Percentiles rank a stretch among this genome's conserved stretches.
These are phyloP conservation scores for Avahi laniger DNA, from an alignment of 2,797 vertebrate species.

Conservation along the genomic window DNA sequence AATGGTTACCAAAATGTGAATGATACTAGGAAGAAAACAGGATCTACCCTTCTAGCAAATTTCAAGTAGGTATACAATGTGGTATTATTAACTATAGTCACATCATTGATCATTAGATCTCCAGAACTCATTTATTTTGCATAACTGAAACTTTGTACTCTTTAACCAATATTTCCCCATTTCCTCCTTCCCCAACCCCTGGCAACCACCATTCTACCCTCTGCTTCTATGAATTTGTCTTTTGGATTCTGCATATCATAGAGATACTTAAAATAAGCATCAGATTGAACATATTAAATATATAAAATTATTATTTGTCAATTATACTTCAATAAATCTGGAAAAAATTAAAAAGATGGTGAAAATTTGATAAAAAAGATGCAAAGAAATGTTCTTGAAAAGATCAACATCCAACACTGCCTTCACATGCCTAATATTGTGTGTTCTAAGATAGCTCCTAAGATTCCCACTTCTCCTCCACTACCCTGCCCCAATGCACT, in stretches of 20 bases:
- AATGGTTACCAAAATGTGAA: not conserved
- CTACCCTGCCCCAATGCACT: fast-evolving
- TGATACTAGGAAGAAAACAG: not conserved
- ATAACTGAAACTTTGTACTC: not conserved
- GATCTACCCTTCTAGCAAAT: not conserved
- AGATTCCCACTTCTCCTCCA: not conserved
- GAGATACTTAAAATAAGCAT: not conserved
- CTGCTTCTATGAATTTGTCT: not conserved
- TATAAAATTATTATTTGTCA: not conserved
- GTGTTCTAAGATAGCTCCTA: not conserved
- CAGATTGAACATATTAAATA: not conserved
- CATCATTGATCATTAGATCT: not conserved
- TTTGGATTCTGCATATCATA: not conserved
- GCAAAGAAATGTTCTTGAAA: not conserved
- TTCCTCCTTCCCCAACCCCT: not conserved
- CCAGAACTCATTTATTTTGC: not conserved
- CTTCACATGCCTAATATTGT: not conserved
- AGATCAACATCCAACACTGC: not conserved
- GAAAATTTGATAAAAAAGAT: not conserved
- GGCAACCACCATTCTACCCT: not conserved
- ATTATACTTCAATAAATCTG: not conserved
- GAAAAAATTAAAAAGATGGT: not conserved
- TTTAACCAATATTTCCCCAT: not conserved
- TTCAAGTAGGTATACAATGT: not conserved
- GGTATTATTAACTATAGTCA: not conserved